Conservation (phyloP, 1,140 invertebrate genomes). For the Trichomalopsis sarcophagae region DNA sequence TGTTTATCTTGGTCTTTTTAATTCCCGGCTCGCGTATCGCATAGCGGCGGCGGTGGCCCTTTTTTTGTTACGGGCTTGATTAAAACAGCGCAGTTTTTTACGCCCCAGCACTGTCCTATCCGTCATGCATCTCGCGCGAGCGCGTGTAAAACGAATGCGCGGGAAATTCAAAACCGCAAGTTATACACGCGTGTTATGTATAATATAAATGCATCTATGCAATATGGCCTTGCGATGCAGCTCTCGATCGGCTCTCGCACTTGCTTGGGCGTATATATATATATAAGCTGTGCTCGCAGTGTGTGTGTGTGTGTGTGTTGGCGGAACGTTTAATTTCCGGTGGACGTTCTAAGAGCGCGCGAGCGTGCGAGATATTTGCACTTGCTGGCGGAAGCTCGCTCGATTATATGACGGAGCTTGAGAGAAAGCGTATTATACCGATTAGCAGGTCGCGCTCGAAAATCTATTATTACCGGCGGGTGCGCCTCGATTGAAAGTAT, state of each 20-base stretch:
- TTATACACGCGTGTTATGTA: neutral
- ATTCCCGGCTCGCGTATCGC: neutral
- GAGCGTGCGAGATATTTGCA: neutral
- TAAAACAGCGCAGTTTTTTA: neutral
- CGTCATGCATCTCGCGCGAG: neutral
- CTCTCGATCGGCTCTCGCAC: neutral
- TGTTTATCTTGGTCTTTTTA: conserved; percentile 19
- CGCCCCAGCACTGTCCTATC: neutral
- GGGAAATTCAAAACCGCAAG: neutral
- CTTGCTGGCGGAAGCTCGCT: conserved; percentile 27
- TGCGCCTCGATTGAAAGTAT: conserved; percentile 10
- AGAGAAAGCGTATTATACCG: conserved; percentile 11
- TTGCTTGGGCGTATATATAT: neutral
- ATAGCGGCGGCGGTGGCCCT: neutral
- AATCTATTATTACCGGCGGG: conserved; percentile 12
- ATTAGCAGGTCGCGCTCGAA: neutral
- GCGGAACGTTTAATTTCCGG: conserved; percentile 39
- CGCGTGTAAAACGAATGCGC: too few species aligned
- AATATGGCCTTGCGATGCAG: neutral
- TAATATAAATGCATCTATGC: neutral
- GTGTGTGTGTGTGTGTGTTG: neutral
- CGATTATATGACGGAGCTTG: conserved; percentile 10
- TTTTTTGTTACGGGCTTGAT: neutral
- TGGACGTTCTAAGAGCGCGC: conserved; percentile 11
- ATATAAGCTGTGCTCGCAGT: too few species aligned